Evolutionary conservation across 53 echinoderm and acorn worm species (phyloP), one percentile per base, ranked within the genome.

Genomic region (Stichopus horrens): DNA sequence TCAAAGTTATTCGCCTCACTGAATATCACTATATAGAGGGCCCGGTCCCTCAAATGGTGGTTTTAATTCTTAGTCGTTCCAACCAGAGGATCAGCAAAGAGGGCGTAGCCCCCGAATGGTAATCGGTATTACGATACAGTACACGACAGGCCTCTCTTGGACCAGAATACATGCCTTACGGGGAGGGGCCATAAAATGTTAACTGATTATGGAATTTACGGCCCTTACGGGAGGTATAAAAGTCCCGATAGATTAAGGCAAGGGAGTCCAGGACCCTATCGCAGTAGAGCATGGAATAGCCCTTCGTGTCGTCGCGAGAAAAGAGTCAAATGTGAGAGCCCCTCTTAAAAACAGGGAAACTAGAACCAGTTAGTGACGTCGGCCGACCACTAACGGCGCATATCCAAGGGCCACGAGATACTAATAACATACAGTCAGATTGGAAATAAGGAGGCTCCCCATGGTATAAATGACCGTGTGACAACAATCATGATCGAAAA

Each of bases 381-480:
- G 37, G 37, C 37, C 2, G 71, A 71, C 71, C 71, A 7, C 7
- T 71, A 71, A 5, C 71, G 16, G 71, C 6, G 20, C 16, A 71
- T 71, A 71, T 71, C 20, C 71, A 5, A 7, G 16, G 7, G 8
- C 71, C 71, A 71, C 71, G 7, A 71, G 71, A 71, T 71, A 71
- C 71, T 71, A 20, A 71, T n/a, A n/a, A 5, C 20, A 71, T 20
- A 7, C 71, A 5, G 20, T 71, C 71, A 71, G n/a, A 20, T 71
- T 71, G 5, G 71, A 71, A 71, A 71, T 71, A 71, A 71, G 71
- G 71, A 7, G 71, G 71, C 7, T 71, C 71, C 71, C 71, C 67
- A 67, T 67, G 3, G 67, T 67, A 67, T 67, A 18, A 67, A 67
- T 67, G 67, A 67, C 67, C 67, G 3, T 18, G 67, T 67, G 67